Conservation (phyloP, 2,888 invertebrate genomes). For the Parapristionchus giblindavisi region DNA sequence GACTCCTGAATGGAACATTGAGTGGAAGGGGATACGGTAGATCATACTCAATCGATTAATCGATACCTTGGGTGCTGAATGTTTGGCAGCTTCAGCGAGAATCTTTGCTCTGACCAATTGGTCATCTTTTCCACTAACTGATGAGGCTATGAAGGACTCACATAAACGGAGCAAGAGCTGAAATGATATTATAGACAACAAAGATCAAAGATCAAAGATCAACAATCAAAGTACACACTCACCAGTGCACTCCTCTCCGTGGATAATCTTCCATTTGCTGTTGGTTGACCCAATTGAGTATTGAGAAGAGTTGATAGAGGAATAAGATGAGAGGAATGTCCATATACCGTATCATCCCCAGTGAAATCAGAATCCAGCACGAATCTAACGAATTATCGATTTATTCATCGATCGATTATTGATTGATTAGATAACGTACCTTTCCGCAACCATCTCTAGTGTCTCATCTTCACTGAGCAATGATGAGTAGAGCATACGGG, state of each 20-base stretch:
- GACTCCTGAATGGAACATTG: background rate
- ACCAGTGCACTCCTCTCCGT: background rate
- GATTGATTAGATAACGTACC: too few species aligned
- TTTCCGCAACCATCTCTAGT: slow-evolving; percentile 47
- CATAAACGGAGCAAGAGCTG: slow-evolving; percentile 35
- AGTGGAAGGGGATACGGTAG: too few species aligned
- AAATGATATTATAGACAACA: background rate
- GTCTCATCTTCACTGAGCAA: slow-evolving; percentile 50
- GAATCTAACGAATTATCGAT: too few species aligned
- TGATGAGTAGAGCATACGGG: slow-evolving; percentile 41
- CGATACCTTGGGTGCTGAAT: background rate
- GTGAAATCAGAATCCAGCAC: too few species aligned
- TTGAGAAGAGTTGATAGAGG: too few species aligned
- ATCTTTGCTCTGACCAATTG: slow-evolving; percentile 16
- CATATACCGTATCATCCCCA: too few species aligned
- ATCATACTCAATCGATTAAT: slow-evolving; percentile 37
- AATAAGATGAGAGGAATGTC: too few species aligned
- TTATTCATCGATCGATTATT: too few species aligned
- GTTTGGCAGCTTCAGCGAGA: slow-evolving; percentile 24
- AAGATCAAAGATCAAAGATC: too few species aligned
- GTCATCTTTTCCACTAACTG: slow-evolving; percentile 22
- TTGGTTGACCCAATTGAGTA: background rate
- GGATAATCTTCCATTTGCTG: background rate
- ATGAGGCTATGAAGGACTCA: slow-evolving; percentile 7
- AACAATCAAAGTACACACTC: too few species aligned